Percentiles rank a stretch among this genome's conserved stretches.
Evolutionary conservation across 2,888 invertebrate species (phyloP).

Genomic region (Lydus trimaculatus): DNA sequence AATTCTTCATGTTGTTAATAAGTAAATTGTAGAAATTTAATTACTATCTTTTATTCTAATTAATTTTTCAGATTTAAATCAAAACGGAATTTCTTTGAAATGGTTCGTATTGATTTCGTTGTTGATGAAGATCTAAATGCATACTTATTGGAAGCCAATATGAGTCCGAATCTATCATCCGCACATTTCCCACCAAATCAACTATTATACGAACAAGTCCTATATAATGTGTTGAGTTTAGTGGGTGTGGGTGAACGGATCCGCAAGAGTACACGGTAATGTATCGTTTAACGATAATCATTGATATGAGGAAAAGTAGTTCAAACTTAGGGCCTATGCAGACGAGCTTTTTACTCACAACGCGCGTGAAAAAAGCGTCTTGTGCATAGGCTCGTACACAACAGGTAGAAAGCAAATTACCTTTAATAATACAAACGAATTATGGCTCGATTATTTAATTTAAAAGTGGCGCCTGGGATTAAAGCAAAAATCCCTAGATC

Average conservation of each 20-base stretch:
- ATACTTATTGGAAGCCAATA: constrained; percentile 93
- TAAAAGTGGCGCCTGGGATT: too few species aligned
- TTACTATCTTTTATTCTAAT: too few species aligned
- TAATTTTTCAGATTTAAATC: constrained; percentile 58
- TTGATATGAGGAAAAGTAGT: too few species aligned
- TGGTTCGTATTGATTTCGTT: constrained; percentile 94
- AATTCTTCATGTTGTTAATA: constrained; percentile 68
- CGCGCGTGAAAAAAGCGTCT: too few species aligned
- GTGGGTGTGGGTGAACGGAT: constrained; percentile 74
- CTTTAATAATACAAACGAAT: too few species aligned
- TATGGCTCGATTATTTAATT: too few species aligned
- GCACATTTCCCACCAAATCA: constrained; percentile 90
- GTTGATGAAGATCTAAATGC: constrained; percentile 87
- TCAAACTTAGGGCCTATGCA: too few species aligned
- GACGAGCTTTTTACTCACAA: too few species aligned
- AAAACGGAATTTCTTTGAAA: constrained; percentile 84
- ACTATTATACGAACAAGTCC: constrained; percentile 89
- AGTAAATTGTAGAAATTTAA: too few species aligned
- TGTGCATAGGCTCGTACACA: too few species aligned
- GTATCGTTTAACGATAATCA: constrained; percentile 3
- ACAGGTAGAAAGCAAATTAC: too few species aligned
- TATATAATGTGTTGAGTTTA: constrained; percentile 82
- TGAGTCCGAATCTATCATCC: constrained; percentile 97
- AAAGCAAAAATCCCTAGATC: too few species aligned
- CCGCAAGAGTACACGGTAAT: constrained; percentile 59